These are phyloP conservation scores for Gryllus longicercus DNA, from an alignment of 2,888 invertebrate species.

Conservation along the genomic window DNA sequence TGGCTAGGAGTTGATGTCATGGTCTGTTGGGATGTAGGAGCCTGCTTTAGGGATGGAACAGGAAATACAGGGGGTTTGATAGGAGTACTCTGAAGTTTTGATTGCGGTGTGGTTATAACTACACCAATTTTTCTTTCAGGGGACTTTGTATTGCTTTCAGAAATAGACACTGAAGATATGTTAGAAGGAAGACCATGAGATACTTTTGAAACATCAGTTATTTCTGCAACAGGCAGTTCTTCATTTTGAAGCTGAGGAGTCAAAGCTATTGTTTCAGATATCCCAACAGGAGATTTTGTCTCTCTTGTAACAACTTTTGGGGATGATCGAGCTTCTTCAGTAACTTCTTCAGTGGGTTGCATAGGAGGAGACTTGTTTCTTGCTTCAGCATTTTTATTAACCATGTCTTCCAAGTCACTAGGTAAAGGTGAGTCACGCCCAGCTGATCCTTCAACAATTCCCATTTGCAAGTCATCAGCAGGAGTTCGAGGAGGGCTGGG, in stretches of 20 bases:
- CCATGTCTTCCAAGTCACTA: conserved; percentile 29
- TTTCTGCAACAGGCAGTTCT: conserved; percentile 23
- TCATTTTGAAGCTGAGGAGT: conserved; percentile 27
- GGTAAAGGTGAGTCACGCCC: conserved; percentile 26
- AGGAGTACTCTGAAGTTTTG: conserved; percentile 25
- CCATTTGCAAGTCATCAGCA: conserved; percentile 23
- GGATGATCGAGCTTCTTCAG: conserved; percentile 30
- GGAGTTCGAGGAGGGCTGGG: conserved; percentile 29
- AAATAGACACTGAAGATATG: background rate
- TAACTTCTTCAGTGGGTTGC: conserved; percentile 25
- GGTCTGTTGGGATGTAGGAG: conserved; percentile 34
- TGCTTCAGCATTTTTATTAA: conserved; percentile 25
- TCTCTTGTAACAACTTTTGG: conserved; percentile 28
- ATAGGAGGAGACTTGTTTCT: conserved; percentile 25
- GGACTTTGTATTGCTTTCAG: conserved; percentile 24
- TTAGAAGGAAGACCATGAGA: conserved; percentile 23
- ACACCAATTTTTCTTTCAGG: conserved; percentile 29
- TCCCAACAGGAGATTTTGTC: conserved; percentile 26
- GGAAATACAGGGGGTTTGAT: conserved; percentile 27
- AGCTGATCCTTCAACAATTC: conserved; percentile 18
- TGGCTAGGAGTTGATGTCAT: conserved; percentile 36
- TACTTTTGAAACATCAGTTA: conserved; percentile 22
- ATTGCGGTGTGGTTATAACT: conserved; percentile 29
- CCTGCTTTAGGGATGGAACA: conserved; percentile 22
- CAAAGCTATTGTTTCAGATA: conserved; percentile 25